These are phyloP conservation scores for Limenitis camilla DNA, from an alignment of 2,888 invertebrate genomes.

Conservation along the genomic window DNA sequence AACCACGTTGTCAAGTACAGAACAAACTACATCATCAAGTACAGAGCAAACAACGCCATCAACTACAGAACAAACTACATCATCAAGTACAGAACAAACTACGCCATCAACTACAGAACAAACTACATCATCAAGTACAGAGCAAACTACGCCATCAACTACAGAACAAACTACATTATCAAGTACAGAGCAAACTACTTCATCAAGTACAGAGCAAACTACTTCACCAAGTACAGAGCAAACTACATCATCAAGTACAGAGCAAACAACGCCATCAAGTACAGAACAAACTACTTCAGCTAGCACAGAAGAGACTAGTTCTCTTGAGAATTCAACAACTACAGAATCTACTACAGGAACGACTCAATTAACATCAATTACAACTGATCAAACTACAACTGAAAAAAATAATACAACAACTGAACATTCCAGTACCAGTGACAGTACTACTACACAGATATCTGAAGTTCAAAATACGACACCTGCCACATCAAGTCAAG, in stretches of 20 bases:
- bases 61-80: slow-evolving; percentile 10
- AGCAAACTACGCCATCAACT: slow-evolving; percentile 29
- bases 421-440: slow-evolving; percentile 26
- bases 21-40: slow-evolving; percentile 28
- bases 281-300: slow-evolving; percentile 25
- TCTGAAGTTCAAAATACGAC: slow-evolving; percentile 28
- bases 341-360: slow-evolving; percentile 27
- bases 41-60: slow-evolving; percentile 14
- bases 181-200: slow-evolving; percentile 22
- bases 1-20: slow-evolving; percentile 7
- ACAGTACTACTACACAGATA: slow-evolving; percentile 27
- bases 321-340: slow-evolving; percentile 3
- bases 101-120: not conserved
- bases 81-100: slow-evolving; percentile 14
- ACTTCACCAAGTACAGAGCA: slow-evolving; percentile 9
- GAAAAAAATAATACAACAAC: slow-evolving; percentile 22
- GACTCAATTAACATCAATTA: slow-evolving; percentile 21
- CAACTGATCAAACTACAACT: slow-evolving; percentile 15
- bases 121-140: slow-evolving; percentile 26
- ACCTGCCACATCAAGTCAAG: slow-evolving; percentile 32
- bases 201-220: slow-evolving; percentile 24
- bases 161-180: slow-evolving; percentile 13
- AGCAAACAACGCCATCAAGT: slow-evolving; percentile 22
- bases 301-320: slow-evolving; percentile 17
- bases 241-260: slow-evolving; percentile 7